Conservation (phyloP, 2,888 invertebrate genomes). For the Aproaerema taeniolella region DNA sequence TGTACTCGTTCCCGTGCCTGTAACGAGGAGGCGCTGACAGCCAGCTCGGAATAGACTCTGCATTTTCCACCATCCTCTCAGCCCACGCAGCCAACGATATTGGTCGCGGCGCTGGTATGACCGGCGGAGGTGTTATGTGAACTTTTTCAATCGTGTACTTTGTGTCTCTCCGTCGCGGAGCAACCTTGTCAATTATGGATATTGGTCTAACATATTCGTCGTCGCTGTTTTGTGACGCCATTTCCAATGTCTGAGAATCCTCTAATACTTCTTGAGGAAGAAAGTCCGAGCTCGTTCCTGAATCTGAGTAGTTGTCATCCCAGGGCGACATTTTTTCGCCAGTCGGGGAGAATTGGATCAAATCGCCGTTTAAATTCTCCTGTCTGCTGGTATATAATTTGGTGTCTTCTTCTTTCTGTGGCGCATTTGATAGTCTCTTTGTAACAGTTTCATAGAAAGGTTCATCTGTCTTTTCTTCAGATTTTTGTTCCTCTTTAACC, state of each 20-base stretch:
- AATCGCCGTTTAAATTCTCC: conserved; percentile 45
- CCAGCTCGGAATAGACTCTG: conserved; percentile 73
- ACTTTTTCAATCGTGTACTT: conserved; percentile 57
- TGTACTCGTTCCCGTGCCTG: conserved; percentile 46
- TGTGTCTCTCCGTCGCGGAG: conserved; percentile 44
- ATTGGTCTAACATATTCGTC: conserved; percentile 55
- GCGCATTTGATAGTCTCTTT: conserved; percentile 32
- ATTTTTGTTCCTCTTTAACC: conserved; percentile 35
- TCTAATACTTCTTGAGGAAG: conserved; percentile 34
- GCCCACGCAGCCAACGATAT: conserved; percentile 63
- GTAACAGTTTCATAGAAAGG: conserved; percentile 44
- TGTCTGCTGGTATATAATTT: too few species aligned
- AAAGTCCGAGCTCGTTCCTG: conserved; percentile 53
- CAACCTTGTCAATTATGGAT: conserved; percentile 58
- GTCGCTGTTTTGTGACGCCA: conserved; percentile 40
- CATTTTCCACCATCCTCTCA: conserved; percentile 73
- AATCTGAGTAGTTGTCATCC: conserved; percentile 42
- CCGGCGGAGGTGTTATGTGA: conserved; percentile 68
- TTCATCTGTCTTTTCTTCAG: conserved; percentile 30
- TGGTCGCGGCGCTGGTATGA: conserved; percentile 58
- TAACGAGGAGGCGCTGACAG: conserved; percentile 65
- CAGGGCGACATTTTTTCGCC: conserved; percentile 30
- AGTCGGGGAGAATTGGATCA: conserved; percentile 60
- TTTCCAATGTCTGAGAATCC: conserved; percentile 22
- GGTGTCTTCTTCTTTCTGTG: conserved; percentile 24